phyloP scores from a whole-genome alignment of 1,140 invertebrate species.

The Hesperophylax magnus region DNA sequence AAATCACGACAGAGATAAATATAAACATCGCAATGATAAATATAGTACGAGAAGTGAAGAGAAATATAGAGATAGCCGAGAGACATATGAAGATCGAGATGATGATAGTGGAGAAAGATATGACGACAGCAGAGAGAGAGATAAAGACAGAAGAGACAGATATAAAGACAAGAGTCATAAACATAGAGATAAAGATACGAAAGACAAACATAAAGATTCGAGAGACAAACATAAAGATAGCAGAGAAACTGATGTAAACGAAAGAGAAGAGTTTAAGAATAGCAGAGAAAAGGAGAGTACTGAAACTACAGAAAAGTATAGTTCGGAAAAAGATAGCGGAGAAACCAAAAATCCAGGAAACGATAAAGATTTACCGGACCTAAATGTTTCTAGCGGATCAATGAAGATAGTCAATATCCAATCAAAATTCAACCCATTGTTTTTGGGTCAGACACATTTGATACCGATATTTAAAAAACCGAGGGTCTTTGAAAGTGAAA shows the following conservation, averaged over 20 bases:
- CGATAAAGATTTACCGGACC: background rate
- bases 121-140: conserved; percentile 3
- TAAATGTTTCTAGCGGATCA: background rate
- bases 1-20: background rate
- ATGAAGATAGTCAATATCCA: conserved; percentile 30
- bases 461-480: conserved; percentile 47
- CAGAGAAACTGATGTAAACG: background rate
- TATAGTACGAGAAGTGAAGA: background rate
- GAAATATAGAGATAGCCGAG: background rate
- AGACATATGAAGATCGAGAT: background rate
- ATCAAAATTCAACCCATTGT: conserved; percentile 31
- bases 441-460: conserved; percentile 51
- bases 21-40: background rate
- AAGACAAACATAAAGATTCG: background rate
- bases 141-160: conserved; percentile 14
- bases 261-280: conserved; percentile 10
- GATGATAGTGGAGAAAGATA: background rate
- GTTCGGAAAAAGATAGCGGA: background rate
- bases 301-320: conserved; percentile 10
- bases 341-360: background rate
- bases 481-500: conserved; percentile 42
- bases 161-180: background rate
- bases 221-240: conserved; percentile 7
- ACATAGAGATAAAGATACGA: background rate
- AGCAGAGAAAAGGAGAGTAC: background rate